phyloP scores from a whole-genome alignment of 2,113 vertebrate genomes.

The Promerops cafer region DNA sequence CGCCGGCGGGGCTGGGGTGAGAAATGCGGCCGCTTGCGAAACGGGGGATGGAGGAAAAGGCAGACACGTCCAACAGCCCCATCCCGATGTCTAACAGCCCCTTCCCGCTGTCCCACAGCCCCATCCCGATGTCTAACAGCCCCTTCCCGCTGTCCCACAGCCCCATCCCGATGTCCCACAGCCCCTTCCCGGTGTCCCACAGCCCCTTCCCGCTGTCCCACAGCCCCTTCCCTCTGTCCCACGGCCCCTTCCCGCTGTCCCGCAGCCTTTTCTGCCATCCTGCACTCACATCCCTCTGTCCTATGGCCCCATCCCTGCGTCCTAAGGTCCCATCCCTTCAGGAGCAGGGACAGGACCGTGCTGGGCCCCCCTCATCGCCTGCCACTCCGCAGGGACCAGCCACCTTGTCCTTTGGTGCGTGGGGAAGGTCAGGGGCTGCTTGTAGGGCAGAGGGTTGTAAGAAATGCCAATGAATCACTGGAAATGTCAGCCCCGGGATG shows the following conservation, averaged over 20 bases:
- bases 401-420: not conserved
- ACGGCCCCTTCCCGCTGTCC: accelerated
- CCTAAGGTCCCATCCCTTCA: not conserved
- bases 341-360: not conserved
- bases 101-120: accelerated
- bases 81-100: accelerated
- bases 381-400: not conserved
- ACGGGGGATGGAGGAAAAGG: not conserved
- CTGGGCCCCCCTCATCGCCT: not conserved
- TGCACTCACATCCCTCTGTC: accelerated
- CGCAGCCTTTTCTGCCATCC: not conserved
- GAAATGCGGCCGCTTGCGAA: not conserved
- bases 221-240: accelerated
- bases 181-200: not conserved
- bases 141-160: accelerated
- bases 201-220: accelerated
- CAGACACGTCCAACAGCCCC: not conserved
- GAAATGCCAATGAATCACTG: not conserved
- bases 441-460: not conserved
- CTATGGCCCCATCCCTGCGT: accelerated
- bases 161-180: not conserved
- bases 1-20: not conserved
- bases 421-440: not conserved
- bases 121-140: accelerated
- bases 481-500: not conserved